These are phyloP conservation scores for Hucho hucho DNA, from an alignment of 2,113 vertebrate genomes.

Conservation along the genomic window DNA sequence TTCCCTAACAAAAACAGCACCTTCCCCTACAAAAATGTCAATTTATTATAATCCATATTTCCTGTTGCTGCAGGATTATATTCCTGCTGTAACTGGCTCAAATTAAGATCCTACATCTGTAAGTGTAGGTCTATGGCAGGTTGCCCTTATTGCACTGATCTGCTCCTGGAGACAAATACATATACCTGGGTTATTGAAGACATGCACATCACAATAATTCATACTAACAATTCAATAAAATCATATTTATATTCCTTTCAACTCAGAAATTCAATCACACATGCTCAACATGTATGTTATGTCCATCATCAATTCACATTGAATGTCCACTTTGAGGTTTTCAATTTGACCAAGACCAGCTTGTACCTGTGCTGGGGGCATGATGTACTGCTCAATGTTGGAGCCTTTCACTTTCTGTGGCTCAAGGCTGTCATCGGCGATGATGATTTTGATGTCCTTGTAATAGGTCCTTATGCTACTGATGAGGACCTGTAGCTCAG, in stretches of 20 bases:
- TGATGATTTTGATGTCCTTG: constrained; percentile 64
- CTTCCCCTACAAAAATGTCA: no score
- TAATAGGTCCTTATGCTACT: constrained; percentile 68
- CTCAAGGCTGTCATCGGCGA: constrained; percentile 70
- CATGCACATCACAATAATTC: no score
- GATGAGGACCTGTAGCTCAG: constrained; percentile 59
- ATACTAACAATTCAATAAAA: not conserved
- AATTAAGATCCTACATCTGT: no score
- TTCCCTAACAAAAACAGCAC: no score
- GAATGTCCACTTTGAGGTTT: not conserved
- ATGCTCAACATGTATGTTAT: not conserved
- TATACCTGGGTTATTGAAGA: no score
- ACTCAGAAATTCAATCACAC: not conserved
- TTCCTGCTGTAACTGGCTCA: no score
- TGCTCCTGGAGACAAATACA: no score
- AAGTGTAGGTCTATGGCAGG: no score
- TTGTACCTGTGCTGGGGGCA: constrained; percentile 78
- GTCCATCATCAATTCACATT: not conserved
- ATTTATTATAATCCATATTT: no score
- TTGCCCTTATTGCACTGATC: no score
- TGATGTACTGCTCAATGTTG: constrained; percentile 68
- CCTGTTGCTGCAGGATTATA: no score
- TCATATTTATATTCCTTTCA: not conserved
- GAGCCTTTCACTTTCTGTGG: constrained; percentile 55
- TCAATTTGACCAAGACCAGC: no score